These are phyloP conservation scores for Umimayanthus chanpuru DNA, from an alignment of 92 coral and sea anemone species.

Conservation along the genomic window DNA sequence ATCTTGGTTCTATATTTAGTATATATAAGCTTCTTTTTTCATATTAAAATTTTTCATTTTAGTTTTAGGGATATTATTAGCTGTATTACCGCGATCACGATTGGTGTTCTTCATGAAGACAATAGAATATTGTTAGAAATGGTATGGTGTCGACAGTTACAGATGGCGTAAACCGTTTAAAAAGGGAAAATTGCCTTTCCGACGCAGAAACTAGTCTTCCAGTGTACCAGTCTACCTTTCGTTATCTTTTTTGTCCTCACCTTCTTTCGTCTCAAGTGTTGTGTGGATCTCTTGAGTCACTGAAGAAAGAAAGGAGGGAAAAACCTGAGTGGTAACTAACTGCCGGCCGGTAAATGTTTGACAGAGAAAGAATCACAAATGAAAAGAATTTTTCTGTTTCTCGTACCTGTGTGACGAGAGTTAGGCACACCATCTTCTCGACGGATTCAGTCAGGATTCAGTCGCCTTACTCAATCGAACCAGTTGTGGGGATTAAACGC, in stretches of 20 bases:
- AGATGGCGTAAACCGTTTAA: no score
- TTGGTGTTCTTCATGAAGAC: no score
- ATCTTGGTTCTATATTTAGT: no score
- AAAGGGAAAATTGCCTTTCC: no score
- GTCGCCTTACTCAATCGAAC: not conserved
- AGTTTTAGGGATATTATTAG: no score
- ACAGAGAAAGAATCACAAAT: constrained; percentile 6
- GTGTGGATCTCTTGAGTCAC: constrained; percentile 17
- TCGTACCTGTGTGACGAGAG: constrained; percentile 24
- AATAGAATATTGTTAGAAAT: no score
- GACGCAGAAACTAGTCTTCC: no score
- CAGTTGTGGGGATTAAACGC: not conserved
- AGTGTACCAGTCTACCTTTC: no score
- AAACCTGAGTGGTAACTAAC: not conserved
- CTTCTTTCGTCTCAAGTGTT: not conserved
- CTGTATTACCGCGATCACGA: no score
- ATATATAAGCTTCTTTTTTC: no score
- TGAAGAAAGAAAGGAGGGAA: not conserved
- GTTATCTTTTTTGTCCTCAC: not conserved
- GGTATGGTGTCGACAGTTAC: no score
- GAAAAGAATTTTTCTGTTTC: constrained; percentile 39
- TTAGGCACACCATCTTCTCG: not conserved
- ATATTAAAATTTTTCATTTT: no score
- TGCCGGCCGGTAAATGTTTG: not conserved
- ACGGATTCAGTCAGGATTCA: not conserved